These are phyloP conservation scores for Ictalurus punctatus DNA, from an alignment of 2,113 vertebrate species.

Conservation along the genomic window DNA sequence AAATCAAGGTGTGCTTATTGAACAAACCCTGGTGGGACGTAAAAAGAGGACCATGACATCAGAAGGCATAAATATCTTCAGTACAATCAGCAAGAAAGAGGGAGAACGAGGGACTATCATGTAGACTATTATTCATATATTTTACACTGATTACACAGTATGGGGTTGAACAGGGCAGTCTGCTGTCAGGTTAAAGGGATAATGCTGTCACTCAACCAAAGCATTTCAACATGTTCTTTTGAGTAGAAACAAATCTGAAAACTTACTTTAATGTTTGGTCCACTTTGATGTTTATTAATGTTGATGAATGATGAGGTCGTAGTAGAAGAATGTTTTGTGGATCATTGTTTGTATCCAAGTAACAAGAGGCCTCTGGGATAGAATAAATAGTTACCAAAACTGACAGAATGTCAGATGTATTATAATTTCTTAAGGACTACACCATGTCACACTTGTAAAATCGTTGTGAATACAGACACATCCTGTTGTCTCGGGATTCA, in stretches of 20 bases:
- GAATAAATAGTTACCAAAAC: background rate
- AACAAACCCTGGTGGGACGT: background rate
- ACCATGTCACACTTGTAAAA: background rate
- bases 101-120: background rate
- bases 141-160: conserved; percentile 20
- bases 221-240: conserved; percentile 32
- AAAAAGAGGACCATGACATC: background rate
- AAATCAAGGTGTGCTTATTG: background rate
- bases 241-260: background rate
- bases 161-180: too few relatives aligned
- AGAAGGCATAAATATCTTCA: conserved; percentile 3
- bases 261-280: background rate
- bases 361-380: background rate
- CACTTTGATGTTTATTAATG: conserved; percentile 9
- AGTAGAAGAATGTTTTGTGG: background rate
- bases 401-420: background rate
- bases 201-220: conserved; percentile 26
- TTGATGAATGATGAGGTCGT: conserved; percentile 23
- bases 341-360: background rate
- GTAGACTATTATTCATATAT: background rate
- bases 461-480: background rate
- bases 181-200: conserved; percentile 1
- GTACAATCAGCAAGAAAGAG: background rate
- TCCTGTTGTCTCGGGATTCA: background rate
- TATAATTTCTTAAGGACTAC: background rate